Evolutionary conservation across 2,888 invertebrate genomes (phyloP), one percentile per base, ranked within the genome.

Genomic region (Drosophila melanosoma): DNA sequence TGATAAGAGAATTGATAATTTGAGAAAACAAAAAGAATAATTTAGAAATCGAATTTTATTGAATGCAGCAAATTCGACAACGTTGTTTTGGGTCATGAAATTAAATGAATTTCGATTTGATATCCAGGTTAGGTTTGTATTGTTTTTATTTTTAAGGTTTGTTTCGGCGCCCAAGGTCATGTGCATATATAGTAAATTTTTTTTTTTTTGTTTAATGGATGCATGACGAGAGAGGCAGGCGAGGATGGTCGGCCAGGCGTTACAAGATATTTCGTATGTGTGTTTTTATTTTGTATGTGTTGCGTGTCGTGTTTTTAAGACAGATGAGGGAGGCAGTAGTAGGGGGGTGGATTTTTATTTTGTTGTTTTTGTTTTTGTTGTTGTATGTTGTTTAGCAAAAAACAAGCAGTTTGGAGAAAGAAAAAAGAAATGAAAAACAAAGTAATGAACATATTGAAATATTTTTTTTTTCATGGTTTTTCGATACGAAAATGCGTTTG

Each of bases 341-440:
- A 12, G 45, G 20, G 4, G 26, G n/a, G 40, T n/a, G 54, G 51
- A 64, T 69, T 60, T 51, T 73, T 71, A 49, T 53, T 60, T 82
- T 59, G 53, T 77, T 71, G 59, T 77, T 73, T 59, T 72, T 64
- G 71, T 65, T 64, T 64, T 80, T 82, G 54, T 76, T 69, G 68
- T 87, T 76, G 70, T 89, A 73, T 85, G 71, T 88, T 78, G 69
- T 87, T 89, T 79, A 91, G 79, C 90, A 87, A 83, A 77, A 84
- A 84, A 90, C 88, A 87, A 89, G 88, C 79, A 90, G 79, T 84
- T 91, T 78, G 85, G 85, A 85, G 90, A 86, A 86, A 84, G 84
- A 87, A 90, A 90, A 85, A 90, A 83, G 85, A 91, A 82, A 85
- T 79, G 74, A 85, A 87, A 90, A 89, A 89, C 81, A 84, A 90